Evolutionary conservation across 2,797 vertebrate species (phyloP), one percentile per base, ranked within the genome.

Genomic region (Thalassophryne amazonica): DNA sequence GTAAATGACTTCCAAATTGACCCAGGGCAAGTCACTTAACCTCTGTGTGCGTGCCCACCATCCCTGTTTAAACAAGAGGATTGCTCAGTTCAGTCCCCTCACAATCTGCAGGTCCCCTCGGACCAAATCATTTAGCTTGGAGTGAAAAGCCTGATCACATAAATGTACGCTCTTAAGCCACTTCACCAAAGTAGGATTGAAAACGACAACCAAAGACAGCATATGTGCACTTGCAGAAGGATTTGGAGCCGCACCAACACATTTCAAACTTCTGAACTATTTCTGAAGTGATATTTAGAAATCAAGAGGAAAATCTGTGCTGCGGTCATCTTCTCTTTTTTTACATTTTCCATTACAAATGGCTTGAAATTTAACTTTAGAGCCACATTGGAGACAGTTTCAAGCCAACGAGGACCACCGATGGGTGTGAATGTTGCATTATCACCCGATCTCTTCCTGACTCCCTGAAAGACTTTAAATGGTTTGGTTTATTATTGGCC

Each of bases 401-500:
- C 88, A 80, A 91, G 86, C 81, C 90, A 87, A 89, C 90, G 87
- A 91, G 90, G 83, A 85, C 85, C 89, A 85, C 87, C 73, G 70
- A 49, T 66, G 84, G 87, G 90, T 86, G 88, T 94, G 93, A 95
- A 93, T 91, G 94, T 92, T 88, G 91, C 86, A 93, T 94, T 94
- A 94, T 91, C 88, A 89, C 85, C 91, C 88, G 90, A 90, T 91
- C 90, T 93, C 90, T 81, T 85, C 86, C 82, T 83, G 72, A 58
- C 54, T 66, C 66, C 30, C 78, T 94, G 93, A 97, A 95, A 95
- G 94, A 93, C 91, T 88, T 98, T 96, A 95, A 98, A 97, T 96
- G 93, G 92, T 94, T 94, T 95, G 95, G 95, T 97, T 94, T 98
- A 97, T 98, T 96, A 97, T 97, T 96, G 95, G 90, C 94, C 92